Percentiles rank a stretch among this genome's conserved stretches.
Conservation (phyloP, 2,113 vertebrate species). For the Cynocephalus volans region DNA sequence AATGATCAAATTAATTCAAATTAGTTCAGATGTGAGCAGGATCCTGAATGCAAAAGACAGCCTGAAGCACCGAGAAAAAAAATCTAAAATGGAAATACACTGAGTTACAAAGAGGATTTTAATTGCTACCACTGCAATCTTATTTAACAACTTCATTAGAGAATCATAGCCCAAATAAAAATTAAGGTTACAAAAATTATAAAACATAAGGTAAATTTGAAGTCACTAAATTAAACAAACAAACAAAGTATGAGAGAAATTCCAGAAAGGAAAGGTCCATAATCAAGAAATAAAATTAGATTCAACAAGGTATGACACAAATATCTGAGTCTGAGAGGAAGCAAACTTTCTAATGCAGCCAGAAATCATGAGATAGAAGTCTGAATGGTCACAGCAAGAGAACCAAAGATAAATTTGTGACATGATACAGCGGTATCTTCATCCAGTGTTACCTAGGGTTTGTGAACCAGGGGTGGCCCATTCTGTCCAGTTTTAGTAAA, state of each 20-base stretch:
- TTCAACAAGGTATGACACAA: neutral
- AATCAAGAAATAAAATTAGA: conserved; percentile 55
- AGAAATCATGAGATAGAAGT: neutral
- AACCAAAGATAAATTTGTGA: neutral
- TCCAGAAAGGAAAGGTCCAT: neutral
- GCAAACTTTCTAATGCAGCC: neutral
- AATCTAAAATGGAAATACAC: conserved; percentile 61
- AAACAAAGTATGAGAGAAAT: neutral
- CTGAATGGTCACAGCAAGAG: neutral
- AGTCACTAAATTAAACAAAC: neutral
- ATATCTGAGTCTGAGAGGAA: conserved; percentile 18
- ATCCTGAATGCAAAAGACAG: conserved; percentile 55
- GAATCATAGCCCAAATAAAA: conserved; percentile 56
- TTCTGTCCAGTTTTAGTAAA: neutral
- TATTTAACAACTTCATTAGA: conserved; percentile 78
- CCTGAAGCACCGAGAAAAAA: conserved; percentile 14
- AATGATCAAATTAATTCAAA: conserved; percentile 74
- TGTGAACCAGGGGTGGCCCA: neutral
- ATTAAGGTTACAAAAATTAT: neutral
- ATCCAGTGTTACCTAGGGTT: neutral
- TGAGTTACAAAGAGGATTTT: conserved; percentile 65
- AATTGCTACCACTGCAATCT: conserved; percentile 56
- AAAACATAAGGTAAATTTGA: conserved; percentile 58
- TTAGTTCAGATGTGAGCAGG: conserved; percentile 19
- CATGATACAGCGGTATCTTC: neutral